A percentile compares a stretch with the other conserved stretches of the same genome.
phyloP scores from a whole-genome alignment of 2,888 invertebrate species.

The Agrypnus murinus region DNA sequence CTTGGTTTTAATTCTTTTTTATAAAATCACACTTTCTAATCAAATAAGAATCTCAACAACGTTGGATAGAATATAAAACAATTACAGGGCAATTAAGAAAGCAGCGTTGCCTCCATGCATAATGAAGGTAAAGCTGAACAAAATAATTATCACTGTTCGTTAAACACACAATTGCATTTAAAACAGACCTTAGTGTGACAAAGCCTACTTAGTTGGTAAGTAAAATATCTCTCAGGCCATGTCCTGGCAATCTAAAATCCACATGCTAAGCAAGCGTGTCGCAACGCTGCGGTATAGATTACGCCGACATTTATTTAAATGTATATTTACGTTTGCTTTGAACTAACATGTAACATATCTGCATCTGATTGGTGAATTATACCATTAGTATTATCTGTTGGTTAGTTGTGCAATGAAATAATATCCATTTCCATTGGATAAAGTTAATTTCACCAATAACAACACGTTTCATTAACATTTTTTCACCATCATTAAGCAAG shows the following conservation, averaged over 20 bases:
- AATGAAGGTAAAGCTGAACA: constrained; percentile 27
- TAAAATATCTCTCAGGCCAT: constrained; percentile 42
- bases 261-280: constrained; percentile 54
- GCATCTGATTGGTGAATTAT: constrained; percentile 62
- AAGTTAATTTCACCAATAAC: neutral
- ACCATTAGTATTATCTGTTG: constrained; percentile 56
- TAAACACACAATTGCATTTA: constrained; percentile 38
- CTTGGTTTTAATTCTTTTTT: too few relatives aligned
- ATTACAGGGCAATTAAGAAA: constrained; percentile 22
- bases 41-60: constrained; percentile 16
- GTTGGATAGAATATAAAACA: constrained; percentile 20
- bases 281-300: constrained; percentile 56
- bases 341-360: constrained; percentile 60
- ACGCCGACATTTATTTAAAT: constrained; percentile 59
- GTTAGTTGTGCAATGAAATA: constrained; percentile 47
- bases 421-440: neutral
- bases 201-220: constrained; percentile 35
- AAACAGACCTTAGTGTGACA: constrained; percentile 41
- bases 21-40: neutral
- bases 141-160: constrained; percentile 20
- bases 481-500: too few relatives aligned
- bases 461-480: too few relatives aligned
- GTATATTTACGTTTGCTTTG: constrained; percentile 57
- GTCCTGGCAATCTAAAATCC: constrained; percentile 43
- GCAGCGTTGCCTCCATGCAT: constrained; percentile 21